These are phyloP conservation scores for Lytechinus variegatus DNA, from an alignment of 35 echinoderm and acorn worm genomes.

Conservation along the genomic window DNA sequence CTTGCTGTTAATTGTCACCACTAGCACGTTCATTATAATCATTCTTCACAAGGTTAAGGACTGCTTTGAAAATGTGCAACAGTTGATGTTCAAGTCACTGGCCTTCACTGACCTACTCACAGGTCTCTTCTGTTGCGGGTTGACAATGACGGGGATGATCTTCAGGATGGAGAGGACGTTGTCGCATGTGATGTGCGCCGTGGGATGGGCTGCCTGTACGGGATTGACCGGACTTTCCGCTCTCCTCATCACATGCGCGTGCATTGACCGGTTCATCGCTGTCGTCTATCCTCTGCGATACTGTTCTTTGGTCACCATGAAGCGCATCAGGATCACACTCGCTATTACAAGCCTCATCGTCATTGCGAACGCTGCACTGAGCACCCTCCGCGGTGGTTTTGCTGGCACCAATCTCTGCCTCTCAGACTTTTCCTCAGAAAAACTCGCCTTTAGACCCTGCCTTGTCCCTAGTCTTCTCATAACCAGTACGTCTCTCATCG, in stretches of 20 bases:
- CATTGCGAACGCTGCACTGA: background rate
- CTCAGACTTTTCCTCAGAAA: background rate
- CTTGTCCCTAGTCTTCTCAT: conserved; percentile 23
- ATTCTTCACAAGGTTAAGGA: background rate
- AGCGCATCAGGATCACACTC: background rate
- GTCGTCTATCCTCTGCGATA: background rate
- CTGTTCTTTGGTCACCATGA: background rate
- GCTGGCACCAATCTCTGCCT: background rate
- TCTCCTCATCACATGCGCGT: background rate
- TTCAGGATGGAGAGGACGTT: background rate
- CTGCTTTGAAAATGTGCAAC: background rate
- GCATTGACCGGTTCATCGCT: background rate
- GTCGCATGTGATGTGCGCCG: background rate
- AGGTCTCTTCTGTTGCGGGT: background rate
- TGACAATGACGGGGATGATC: background rate
- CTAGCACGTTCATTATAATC: background rate
- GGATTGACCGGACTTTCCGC: background rate
- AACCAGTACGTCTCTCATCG: background rate
- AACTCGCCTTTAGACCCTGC: background rate
- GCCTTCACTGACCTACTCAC: background rate
- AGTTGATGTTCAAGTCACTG: background rate
- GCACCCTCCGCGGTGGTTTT: background rate
- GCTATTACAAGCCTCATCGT: background rate
- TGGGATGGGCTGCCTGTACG: background rate
- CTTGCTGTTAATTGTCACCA: background rate